A percentile compares a stretch with the other conserved stretches of the same genome.
These are phyloP conservation scores for Aspiorhynchus laticeps DNA, from an alignment of 2,113 vertebrate genomes.

Conservation along the genomic window DNA sequence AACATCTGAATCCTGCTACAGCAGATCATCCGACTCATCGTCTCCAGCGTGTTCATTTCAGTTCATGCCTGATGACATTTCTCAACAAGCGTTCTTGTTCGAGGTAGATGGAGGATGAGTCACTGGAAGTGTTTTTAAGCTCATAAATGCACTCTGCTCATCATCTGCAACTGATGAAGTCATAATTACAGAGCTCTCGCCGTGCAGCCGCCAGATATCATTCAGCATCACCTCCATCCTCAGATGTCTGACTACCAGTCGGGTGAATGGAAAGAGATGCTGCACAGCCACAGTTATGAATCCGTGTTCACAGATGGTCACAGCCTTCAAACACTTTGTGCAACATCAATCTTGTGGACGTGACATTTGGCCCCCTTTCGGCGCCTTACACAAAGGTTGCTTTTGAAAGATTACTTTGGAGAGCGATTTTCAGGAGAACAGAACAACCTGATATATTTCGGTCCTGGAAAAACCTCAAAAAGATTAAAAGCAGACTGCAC, in stretches of 20 bases:
- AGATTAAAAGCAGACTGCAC: constrained; percentile 43
- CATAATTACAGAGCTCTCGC: constrained; percentile 33
- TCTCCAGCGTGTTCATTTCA: neutral
- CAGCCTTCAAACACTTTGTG: constrained; percentile 43
- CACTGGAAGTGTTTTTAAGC: neutral
- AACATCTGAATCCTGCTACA: neutral
- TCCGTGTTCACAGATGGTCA: constrained; percentile 39
- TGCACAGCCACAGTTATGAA: constrained; percentile 6
- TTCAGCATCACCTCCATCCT: constrained; percentile 23
- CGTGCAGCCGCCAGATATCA: constrained; percentile 12
- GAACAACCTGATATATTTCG: constrained; percentile 36
- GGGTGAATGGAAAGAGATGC: neutral
- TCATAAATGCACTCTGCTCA: constrained; percentile 32
- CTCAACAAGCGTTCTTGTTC: neutral
- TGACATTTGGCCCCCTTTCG: constrained; percentile 34
- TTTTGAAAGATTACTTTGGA: constrained; percentile 40
- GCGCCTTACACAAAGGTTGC: constrained; percentile 41
- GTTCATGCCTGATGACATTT: constrained; percentile 22
- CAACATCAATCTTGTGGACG: constrained; percentile 46
- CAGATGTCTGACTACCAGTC: constrained; percentile 18
- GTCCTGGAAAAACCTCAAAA: constrained; percentile 26
- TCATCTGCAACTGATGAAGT: constrained; percentile 56
- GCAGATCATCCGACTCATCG: neutral
- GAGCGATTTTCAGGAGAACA: constrained; percentile 21
- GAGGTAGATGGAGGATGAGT: constrained; percentile 24